Conservation (phyloP, 2,113 vertebrate genomes). For the Speoplatyrhinus poulsoni region DNA sequence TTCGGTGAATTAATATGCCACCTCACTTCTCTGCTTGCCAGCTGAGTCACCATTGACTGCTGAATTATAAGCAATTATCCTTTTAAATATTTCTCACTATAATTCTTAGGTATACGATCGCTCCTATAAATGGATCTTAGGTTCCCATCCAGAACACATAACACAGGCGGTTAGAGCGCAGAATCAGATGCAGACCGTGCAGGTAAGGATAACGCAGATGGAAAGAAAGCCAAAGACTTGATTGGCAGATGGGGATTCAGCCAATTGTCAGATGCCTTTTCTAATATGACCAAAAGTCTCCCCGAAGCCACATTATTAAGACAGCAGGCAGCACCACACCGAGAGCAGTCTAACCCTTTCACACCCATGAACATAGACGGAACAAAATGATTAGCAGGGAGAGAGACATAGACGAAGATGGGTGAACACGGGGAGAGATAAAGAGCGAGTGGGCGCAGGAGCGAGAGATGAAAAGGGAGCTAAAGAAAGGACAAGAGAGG, state of each 20-base stretch:
- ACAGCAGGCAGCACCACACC: slow-evolving; percentile 7
- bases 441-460: slow-evolving; percentile 16
- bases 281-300: slow-evolving; percentile 36
- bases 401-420: neutral
- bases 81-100: slow-evolving; percentile 62
- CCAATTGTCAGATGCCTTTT: slow-evolving; percentile 37
- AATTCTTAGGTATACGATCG: slow-evolving; percentile 62
- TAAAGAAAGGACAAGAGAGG: slow-evolving; percentile 37
- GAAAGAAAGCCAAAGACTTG: slow-evolving; percentile 6
- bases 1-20: slow-evolving; percentile 41
- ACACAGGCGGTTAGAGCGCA: neutral
- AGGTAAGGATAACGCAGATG: slow-evolving; percentile 39
- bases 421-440: neutral
- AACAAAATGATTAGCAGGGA: slow-evolving; percentile 38
- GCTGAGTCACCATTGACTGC: slow-evolving; percentile 46
- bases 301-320: slow-evolving; percentile 33
- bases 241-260: neutral
- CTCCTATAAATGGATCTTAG: slow-evolving; percentile 9
- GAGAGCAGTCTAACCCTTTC: slow-evolving; percentile 21
- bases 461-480: slow-evolving; percentile 6
- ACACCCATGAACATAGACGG: slow-evolving; percentile 22
- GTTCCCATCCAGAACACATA: neutral
- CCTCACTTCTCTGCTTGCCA: slow-evolving; percentile 36
- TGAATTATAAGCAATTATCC: slow-evolving; percentile 56
- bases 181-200: slow-evolving; percentile 27